Percentiles rank a stretch among this genome's conserved stretches.
Conservation (phyloP, 2,888 invertebrate genomes). For the Parascotia fuliginaria region DNA sequence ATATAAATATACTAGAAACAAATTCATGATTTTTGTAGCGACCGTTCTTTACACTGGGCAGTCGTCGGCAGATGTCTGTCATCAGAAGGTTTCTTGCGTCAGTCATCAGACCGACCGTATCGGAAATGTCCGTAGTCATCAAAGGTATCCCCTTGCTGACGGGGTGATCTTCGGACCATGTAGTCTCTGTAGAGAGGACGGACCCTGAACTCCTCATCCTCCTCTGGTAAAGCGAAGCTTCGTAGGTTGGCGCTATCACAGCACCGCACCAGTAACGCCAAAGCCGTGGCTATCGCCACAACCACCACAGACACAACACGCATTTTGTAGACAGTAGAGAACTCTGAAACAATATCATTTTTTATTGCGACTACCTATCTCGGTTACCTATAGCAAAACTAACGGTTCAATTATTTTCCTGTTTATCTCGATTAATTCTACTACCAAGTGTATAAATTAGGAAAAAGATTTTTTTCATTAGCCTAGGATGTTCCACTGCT, state of each 20-base stretch:
- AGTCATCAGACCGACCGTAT: conserved; percentile 87
- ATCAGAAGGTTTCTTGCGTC: conserved; percentile 52
- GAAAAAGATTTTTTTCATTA: too few species aligned
- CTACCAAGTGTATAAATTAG: too few species aligned
- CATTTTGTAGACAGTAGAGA: conserved; percentile 52
- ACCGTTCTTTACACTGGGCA: conserved; percentile 32
- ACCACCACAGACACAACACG: conserved; percentile 58
- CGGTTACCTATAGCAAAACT: too few species aligned
- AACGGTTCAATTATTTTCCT: too few species aligned
- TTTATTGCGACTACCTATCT: too few species aligned
- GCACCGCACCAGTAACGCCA: conserved; percentile 55
- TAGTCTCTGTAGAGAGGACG: conserved; percentile 84
- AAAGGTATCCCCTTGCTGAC: conserved; percentile 88
- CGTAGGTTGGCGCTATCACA: conserved; percentile 63
- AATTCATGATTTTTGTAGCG: conserved; percentile 39
- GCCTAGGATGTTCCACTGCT: too few species aligned
- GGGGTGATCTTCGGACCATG: conserved; percentile 71
- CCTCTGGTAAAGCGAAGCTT: conserved; percentile 57
- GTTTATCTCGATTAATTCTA: too few species aligned
- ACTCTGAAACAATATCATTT: background rate
- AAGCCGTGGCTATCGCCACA: conserved; percentile 54
- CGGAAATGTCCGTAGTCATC: conserved; percentile 92
- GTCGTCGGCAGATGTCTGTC: conserved; percentile 34
- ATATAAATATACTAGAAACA: conserved; percentile 12
- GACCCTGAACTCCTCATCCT: conserved; percentile 68